Base-by-base conservation (phyloP, 2,113 vertebrate genomes). In the Microcebus ravelobensis region DNA sequence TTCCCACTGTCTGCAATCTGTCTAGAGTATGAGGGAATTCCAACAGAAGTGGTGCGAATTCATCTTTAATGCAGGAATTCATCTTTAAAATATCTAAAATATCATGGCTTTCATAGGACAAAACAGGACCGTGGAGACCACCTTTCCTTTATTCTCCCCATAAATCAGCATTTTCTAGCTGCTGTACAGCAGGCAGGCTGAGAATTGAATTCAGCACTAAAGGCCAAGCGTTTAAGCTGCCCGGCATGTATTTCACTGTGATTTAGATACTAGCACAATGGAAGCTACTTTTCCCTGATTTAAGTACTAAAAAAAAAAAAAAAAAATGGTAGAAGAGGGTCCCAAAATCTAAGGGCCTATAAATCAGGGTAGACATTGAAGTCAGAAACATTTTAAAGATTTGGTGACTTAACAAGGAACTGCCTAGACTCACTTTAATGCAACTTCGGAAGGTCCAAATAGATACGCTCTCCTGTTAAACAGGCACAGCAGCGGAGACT, bases 101-200 rank as follows among this genome's bases (percentile, higher is more conserved):
- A 86, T 1, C 73, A 34, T 12, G 18, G 10, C 55, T 95, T 94
- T 91, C 91, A 59, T 48, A 93, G 91, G 59, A 76, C 4, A 2
- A 21, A 34, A 96, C 1, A 93, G 27, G 86, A 73, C 86, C 31
- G 21, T 0, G 2, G 89, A 96, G 93, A 74, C n/a, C 0, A 88
- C 12, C 79, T 89, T 34, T 87, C 17, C 80, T 95, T 88, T 39
- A 95, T 97, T 97, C 91, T 87, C 92, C 25, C 55, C 77, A 59
- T 95, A 67, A 96, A 95, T 97, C 92, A 87, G 45, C 12, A 92
- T 77, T 15, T 97, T 92, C 90, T 96, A 27, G 0, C 89, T 94
- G 18, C 8, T 92, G 0, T 82, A 71, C 5, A 94, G 55, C 50
- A 80, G 13, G 91, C 59, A 96, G 57, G 52, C 14, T 67, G 31